Percentiles rank a stretch among this genome's conserved stretches.
These are phyloP conservation scores for Lissocephala sabroskyi DNA, from an alignment of 2,888 invertebrate genomes.

Conservation along the genomic window DNA sequence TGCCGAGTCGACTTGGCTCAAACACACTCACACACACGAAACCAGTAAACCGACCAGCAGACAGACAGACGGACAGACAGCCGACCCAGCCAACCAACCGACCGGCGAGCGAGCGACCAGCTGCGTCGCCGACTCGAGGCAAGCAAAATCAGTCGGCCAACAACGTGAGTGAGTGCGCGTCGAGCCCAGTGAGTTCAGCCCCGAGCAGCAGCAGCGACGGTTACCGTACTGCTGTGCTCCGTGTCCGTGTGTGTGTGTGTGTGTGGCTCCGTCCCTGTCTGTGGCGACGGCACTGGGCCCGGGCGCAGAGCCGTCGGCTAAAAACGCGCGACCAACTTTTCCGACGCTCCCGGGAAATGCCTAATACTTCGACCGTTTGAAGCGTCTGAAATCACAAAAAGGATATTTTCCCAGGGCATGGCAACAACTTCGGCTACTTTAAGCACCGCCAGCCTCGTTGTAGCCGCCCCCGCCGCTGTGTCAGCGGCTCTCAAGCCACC, in stretches of 20 bases:
- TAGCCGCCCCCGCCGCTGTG: constrained; percentile 14
- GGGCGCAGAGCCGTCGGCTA: constrained; percentile 31
- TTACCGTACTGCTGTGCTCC: constrained; percentile 22
- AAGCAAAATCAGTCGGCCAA: constrained; percentile 15
- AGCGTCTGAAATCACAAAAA: background rate
- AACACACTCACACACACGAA: constrained; percentile 12
- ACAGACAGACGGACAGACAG: constrained; percentile 1
- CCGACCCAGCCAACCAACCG: constrained; percentile 5
- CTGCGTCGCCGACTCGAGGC: constrained; percentile 21
- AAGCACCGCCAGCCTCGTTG: constrained; percentile 3
- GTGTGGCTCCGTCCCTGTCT: background rate
- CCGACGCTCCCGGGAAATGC: background rate
- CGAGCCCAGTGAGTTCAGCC: constrained; percentile 40
- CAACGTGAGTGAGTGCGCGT: constrained; percentile 55
- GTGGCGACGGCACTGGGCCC: background rate
- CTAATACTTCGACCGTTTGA: too few relatives aligned
- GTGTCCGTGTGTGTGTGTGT: constrained; percentile 5
- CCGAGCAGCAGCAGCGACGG: constrained; percentile 15
- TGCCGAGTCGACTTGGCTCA: background rate
- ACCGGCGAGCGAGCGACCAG: constrained; percentile 22
- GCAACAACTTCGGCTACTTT: constrained; percentile 41
- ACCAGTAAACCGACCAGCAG: constrained; percentile 7
- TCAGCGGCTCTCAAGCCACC: constrained; percentile 42
- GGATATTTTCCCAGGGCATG: constrained; percentile 31
- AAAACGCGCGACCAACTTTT: constrained; percentile 1